phyloP scores from a whole-genome alignment of 2,113 vertebrate genomes.

The Phaetusa simplex region DNA sequence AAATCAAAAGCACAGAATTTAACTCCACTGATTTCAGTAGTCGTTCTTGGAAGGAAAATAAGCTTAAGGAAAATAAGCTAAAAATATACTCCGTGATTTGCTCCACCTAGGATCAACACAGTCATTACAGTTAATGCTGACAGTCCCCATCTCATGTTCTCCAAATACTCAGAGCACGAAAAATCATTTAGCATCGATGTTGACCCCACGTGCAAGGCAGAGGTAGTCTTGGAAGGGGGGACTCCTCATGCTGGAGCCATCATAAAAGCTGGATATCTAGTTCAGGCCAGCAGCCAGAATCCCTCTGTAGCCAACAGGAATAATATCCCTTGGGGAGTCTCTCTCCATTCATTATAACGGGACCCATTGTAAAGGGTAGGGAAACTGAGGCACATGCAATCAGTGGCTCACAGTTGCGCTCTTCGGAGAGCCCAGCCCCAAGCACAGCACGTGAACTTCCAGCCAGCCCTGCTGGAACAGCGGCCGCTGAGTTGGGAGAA shows the following conservation, averaged over 20 bases:
- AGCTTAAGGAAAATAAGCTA: not conserved
- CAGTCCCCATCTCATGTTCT: not conserved
- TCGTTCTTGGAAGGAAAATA: not conserved
- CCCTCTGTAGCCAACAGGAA: not conserved
- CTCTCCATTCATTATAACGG: rapidly evolving
- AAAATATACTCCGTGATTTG: not conserved
- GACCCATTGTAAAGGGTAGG: not conserved
- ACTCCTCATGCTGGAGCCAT: rapidly evolving
- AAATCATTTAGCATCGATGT: not conserved
- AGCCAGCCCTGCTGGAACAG: not conserved
- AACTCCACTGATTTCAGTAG: not conserved
- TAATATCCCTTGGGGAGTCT: not conserved
- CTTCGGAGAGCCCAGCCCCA: not conserved
- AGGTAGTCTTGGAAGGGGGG: not conserved
- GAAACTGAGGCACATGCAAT: not conserved
- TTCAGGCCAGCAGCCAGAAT: not conserved
- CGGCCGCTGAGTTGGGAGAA: rapidly evolving
- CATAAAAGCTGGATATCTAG: not conserved
- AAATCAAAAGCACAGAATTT: not conserved
- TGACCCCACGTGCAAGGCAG: rapidly evolving
- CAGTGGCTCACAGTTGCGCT: rapidly evolving
- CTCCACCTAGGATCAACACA: not conserved
- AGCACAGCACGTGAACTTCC: not conserved
- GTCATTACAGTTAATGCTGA: not conserved
- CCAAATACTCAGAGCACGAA: not conserved